phyloP scores from a whole-genome alignment of 2,113 vertebrate species.

The Anolis sagrei region DNA sequence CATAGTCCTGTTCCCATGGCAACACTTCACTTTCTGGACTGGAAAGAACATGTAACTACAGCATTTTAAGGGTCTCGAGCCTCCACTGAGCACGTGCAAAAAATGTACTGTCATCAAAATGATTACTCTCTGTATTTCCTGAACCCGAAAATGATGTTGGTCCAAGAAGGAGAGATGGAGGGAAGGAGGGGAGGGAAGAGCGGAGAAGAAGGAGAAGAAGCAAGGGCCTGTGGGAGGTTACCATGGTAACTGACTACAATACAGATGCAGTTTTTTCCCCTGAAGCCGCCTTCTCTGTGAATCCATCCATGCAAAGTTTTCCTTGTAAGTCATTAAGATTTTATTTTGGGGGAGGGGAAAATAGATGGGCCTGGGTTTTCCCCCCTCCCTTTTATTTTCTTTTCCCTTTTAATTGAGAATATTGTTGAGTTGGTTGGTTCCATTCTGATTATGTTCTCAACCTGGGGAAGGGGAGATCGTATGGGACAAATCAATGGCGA shows the following conservation, averaged over 20 bases:
- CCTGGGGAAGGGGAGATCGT: constrained; percentile 81
- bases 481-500: constrained; percentile 76
- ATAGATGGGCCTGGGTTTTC: constrained; percentile 66
- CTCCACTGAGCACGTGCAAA: constrained; percentile 74
- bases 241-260: constrained; percentile 86
- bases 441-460: constrained; percentile 86
- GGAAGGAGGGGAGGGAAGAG: constrained; percentile 59
- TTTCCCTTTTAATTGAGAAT: background rate
- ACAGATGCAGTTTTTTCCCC: constrained; percentile 91
- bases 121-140: constrained; percentile 72
- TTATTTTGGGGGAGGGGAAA: constrained; percentile 68
- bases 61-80: constrained; percentile 80
- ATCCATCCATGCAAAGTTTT: constrained; percentile 84
- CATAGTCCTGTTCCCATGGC: constrained; percentile 86
- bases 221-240: constrained; percentile 88
- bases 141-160: constrained; percentile 80
- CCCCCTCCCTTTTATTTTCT: background rate
- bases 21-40: constrained; percentile 85
- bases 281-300: constrained; percentile 82
- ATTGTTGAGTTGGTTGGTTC: constrained; percentile 70
- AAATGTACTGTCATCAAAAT: constrained; percentile 67
- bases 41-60: constrained; percentile 81
- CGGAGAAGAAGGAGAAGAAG: constrained; percentile 80
- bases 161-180: constrained; percentile 80
- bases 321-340: constrained; percentile 90